A percentile compares a stretch with the other conserved stretches of the same genome.
Conservation (phyloP, 2,888 invertebrate species). For the Drosophila picticornis region DNA sequence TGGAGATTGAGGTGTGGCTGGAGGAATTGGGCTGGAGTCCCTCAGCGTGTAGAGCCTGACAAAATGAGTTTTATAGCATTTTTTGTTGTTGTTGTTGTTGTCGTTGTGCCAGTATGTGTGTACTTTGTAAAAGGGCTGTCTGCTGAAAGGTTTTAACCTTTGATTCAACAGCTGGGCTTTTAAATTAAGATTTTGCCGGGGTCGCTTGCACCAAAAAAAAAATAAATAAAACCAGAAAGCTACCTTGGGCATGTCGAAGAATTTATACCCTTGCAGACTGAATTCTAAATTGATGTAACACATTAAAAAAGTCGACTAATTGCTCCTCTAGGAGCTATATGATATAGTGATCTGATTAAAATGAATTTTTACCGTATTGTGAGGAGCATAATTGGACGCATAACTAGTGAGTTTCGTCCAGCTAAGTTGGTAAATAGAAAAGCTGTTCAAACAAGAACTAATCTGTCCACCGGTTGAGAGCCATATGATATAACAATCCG, state of each 20-base stretch:
- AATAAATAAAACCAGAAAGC: not conserved
- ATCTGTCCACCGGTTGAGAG: too few relatives aligned
- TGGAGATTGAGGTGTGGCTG: constrained; percentile 48
- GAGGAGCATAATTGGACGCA: too few relatives aligned
- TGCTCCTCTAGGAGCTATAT: not conserved
- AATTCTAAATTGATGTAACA: not conserved
- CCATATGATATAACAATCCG: too few relatives aligned
- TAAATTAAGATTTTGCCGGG: constrained; percentile 70
- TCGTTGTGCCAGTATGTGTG: constrained; percentile 6
- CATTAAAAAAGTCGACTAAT: not conserved
- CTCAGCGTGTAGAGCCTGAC: constrained; percentile 44
- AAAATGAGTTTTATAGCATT: constrained; percentile 70
- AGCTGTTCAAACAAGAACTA: too few relatives aligned
- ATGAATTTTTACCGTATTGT: too few relatives aligned
- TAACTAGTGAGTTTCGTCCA: too few relatives aligned
- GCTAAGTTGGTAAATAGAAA: too few relatives aligned
- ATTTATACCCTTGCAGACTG: not conserved
- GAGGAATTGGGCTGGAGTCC: constrained; percentile 17
- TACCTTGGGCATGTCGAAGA: not conserved
- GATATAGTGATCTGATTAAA: too few relatives aligned
- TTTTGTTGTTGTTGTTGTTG: constrained; percentile 12
- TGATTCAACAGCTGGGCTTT: constrained; percentile 80
- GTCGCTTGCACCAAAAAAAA: constrained; percentile 14
- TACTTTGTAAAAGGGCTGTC: constrained; percentile 53
- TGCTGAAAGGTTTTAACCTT: constrained; percentile 72